Conservation (phyloP, 2,888 invertebrate species). For the Seira sanloemensis region DNA sequence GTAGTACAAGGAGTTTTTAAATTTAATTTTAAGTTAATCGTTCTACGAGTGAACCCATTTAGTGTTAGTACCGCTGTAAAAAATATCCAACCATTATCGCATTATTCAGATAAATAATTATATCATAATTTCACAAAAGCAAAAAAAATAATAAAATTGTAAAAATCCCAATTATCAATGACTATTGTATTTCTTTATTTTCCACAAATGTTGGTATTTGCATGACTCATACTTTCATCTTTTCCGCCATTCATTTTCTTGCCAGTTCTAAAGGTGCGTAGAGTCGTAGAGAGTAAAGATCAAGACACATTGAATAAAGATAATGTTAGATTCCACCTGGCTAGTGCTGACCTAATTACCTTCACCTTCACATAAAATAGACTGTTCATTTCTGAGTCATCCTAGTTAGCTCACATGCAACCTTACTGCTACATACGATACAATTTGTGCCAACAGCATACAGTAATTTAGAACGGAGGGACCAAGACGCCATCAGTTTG, state of each 20-base stretch:
- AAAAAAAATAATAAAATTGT: background rate
- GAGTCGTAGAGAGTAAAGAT: too few species aligned
- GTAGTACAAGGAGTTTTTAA: too few species aligned
- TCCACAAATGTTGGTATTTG: background rate
- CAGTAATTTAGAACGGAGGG: too few species aligned
- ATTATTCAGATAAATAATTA: background rate
- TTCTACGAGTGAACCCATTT: too few species aligned
- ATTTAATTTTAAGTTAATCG: too few species aligned
- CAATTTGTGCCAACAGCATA: too few species aligned
- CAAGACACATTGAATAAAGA: background rate
- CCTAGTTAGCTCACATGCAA: too few species aligned
- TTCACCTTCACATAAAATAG: constrained; percentile 2
- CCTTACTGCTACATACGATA: too few species aligned
- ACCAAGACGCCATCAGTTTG: too few species aligned
- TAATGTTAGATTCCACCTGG: background rate
- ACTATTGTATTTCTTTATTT: background rate
- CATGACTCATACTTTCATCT: background rate
- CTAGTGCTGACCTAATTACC: constrained; percentile 23
- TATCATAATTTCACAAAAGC: background rate
- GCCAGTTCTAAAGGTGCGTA: too few species aligned
- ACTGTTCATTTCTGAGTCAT: too few species aligned
- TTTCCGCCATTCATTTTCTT: background rate
- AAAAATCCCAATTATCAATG: background rate
- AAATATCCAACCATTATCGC: background rate
- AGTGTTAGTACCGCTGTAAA: too few species aligned